Evolutionary conservation across 1,140 invertebrate species (phyloP).

Genomic region (Pentalonia nigronervosa): DNA sequence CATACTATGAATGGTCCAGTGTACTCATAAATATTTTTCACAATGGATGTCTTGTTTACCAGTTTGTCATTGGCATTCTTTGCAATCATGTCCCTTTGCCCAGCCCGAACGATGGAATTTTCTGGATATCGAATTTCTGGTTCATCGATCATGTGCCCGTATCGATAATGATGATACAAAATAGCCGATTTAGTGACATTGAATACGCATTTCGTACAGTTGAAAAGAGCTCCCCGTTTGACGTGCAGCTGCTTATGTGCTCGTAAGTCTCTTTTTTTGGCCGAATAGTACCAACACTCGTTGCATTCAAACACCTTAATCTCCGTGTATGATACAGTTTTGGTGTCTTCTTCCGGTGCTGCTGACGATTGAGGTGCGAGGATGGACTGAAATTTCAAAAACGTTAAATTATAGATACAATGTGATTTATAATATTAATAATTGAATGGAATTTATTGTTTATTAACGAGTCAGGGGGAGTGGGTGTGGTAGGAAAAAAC

Average conservation of each 20-base stretch:
- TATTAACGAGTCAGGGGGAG: background rate
- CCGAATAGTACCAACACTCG: conserved; percentile 34
- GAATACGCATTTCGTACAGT: conserved; percentile 82
- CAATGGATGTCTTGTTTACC: background rate
- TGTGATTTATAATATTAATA: background rate
- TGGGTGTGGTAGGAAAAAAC: no score
- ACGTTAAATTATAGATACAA: background rate
- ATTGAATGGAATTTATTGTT: background rate
- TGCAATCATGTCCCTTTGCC: background rate
- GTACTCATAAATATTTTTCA: conserved; percentile 60
- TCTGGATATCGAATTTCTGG: conserved; percentile 13
- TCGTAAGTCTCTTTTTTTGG: background rate
- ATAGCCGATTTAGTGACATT: conserved; percentile 82
- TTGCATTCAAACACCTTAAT: conserved; percentile 3
- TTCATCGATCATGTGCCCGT: conserved; percentile 31
- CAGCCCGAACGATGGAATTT: background rate
- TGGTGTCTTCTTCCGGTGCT: no score
- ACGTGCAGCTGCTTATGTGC: conserved; percentile 83
- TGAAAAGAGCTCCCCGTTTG: conserved; percentile 75
- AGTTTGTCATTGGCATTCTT: background rate
- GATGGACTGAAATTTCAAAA: background rate
- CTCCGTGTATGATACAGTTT: background rate
- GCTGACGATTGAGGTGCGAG: background rate
- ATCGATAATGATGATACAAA: conserved; percentile 74
- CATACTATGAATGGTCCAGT: conserved; percentile 73